phyloP scores from a whole-genome alignment of 2,888 invertebrate species.

The Ashinkailepas kermadecensis region DNA sequence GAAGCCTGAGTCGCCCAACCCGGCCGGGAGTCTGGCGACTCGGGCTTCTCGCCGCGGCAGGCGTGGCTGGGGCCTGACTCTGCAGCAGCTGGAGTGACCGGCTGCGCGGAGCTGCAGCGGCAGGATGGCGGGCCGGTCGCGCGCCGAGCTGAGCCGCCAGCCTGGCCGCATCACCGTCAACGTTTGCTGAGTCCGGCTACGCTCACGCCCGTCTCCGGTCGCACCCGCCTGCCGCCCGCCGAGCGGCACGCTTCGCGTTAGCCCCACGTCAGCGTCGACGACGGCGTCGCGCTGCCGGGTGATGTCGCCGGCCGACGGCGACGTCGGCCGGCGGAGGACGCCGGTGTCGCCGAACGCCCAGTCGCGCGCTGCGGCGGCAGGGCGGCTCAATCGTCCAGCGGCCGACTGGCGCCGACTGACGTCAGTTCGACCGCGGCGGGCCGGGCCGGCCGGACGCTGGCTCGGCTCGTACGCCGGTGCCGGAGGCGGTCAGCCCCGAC shows the following conservation, averaged over 20 bases:
- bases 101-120: constrained; percentile 26
- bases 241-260: too few relatives aligned
- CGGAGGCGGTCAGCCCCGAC: too few relatives aligned
- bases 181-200: neutral
- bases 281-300: too few relatives aligned
- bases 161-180: neutral
- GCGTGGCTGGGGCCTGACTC: constrained; percentile 32
- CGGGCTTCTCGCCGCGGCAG: constrained; percentile 30
- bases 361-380: too few relatives aligned
- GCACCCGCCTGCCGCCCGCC: too few relatives aligned
- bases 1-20: neutral
- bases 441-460: neutral
- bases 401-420: neutral
- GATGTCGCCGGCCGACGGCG: too few relatives aligned
- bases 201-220: neutral
- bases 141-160: neutral
- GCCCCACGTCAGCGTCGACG: too few relatives aligned
- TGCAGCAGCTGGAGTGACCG: constrained; percentile 26
- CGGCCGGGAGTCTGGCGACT: too few relatives aligned
- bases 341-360: too few relatives aligned
- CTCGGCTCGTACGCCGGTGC: too few relatives aligned
- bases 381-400: too few relatives aligned
- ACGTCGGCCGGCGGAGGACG: too few relatives aligned
- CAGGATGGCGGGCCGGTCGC: neutral
- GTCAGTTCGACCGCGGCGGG: neutral